phyloP scores from a whole-genome alignment of 1,140 invertebrate genomes.

The Ptiloglossa arizonensis region DNA sequence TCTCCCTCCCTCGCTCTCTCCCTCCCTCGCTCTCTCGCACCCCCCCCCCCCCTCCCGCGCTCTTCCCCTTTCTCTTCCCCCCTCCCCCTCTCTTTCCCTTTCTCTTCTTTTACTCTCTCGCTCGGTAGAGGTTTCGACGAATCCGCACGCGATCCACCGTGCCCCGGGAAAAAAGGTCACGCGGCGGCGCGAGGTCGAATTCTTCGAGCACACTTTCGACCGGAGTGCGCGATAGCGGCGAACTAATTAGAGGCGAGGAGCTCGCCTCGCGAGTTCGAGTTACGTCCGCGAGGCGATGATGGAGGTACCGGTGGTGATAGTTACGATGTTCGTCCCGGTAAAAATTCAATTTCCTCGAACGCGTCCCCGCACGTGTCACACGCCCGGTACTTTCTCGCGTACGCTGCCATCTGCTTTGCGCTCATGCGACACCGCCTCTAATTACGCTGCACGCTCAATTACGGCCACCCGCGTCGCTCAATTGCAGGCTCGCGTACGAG shows the following conservation, averaged over 20 bases:
- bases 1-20: no score
- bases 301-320: no score
- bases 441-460: not conserved
- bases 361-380: not conserved
- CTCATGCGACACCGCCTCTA: not conserved
- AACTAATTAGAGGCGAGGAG: not conserved
- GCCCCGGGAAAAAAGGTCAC: not conserved
- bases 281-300: no score
- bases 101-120: no score
- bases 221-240: not conserved
- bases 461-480: not conserved
- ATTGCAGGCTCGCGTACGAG: not conserved
- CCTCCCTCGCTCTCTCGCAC: no score
- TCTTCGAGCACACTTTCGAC: not conserved
- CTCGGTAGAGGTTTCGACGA: not conserved
- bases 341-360: not conserved
- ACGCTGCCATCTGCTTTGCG: not conserved
- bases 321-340: no score
- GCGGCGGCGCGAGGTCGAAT: not conserved
- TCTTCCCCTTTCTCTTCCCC: no score
- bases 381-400: not conserved
- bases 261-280: no score
- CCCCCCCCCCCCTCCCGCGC: no score
- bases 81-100: no score
- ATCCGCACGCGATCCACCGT: constrained; percentile 7